Evolutionary conservation across 1,140 invertebrate species (phyloP).

Genomic region (Drosophila orosa): DNA sequence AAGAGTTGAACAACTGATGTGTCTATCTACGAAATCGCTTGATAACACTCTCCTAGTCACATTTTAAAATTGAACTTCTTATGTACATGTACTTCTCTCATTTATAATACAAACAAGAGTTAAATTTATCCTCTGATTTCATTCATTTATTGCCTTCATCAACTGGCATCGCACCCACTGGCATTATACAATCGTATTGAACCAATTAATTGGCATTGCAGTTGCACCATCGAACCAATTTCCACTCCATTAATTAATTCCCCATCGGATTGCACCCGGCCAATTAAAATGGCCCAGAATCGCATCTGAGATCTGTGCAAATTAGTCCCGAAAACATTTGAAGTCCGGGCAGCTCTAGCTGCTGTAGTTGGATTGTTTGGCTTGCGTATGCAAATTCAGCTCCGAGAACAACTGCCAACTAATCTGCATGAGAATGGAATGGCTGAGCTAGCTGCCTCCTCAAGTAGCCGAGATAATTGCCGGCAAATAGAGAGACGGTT

Average conservation of each 20-base stretch:
- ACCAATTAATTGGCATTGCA: conserved; percentile 44
- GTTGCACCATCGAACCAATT: conserved; percentile 18
- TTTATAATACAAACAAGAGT: background rate
- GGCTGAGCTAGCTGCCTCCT: conserved; percentile 28
- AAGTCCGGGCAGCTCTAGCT: conserved; percentile 8
- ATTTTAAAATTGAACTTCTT: too few relatives aligned
- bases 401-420: conserved; percentile 45
- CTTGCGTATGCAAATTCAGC: conserved; percentile 58
- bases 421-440: conserved; percentile 47
- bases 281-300: conserved; percentile 29
- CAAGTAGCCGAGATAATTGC: conserved; percentile 46
- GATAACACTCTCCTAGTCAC: too few relatives aligned
- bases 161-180: conserved; percentile 23
- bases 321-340: conserved; percentile 41
- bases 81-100: background rate
- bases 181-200: conserved; percentile 49
- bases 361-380: conserved; percentile 15
- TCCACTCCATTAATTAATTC: conserved; percentile 40
- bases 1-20: background rate
- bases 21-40: too few relatives aligned
- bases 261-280: conserved; percentile 23
- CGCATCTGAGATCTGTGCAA: conserved; percentile 16
- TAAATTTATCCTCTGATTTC: conserved; percentile 13
- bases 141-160: conserved; percentile 11
- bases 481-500: conserved; percentile 14